Evolutionary conservation across 1,140 invertebrate genomes (phyloP).

Genomic region (Gryon sp.): DNA sequence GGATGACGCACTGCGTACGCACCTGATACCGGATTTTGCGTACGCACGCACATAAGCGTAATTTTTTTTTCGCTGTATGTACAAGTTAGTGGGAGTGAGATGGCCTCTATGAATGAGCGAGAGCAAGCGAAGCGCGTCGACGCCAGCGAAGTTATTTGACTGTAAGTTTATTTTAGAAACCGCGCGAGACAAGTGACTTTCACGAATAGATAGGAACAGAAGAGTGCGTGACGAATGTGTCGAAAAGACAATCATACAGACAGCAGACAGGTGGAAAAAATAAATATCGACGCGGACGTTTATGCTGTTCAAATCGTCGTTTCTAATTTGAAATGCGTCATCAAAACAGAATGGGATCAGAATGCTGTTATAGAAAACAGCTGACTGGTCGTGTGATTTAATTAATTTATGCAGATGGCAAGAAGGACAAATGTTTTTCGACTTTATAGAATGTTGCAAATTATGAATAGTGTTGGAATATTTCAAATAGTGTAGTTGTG

Average conservation of each 20-base stretch:
- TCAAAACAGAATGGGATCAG: background rate
- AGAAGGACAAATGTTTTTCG: no score
- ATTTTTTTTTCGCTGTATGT: no score
- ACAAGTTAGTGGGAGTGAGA: background rate
- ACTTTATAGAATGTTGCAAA: no score
- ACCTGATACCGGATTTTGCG: constrained; percentile 75
- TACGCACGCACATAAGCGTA: constrained; percentile 62
- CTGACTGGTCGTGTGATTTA: no score
- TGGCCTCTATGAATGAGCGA: background rate
- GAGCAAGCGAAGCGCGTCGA: constrained; percentile 30
- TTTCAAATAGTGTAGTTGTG: no score
- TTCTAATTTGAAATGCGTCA: constrained; percentile 13
- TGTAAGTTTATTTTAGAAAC: constrained; percentile 74
- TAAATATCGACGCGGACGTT: constrained; percentile 28
- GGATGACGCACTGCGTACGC: constrained; percentile 77
- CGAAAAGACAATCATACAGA: constrained; percentile 46
- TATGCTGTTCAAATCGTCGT: background rate
- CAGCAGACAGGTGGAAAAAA: constrained; percentile 39
- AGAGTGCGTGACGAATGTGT: constrained; percentile 13
- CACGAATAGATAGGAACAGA: constrained; percentile 45
- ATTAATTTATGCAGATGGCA: no score
- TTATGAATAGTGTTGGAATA: no score
- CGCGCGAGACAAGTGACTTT: constrained; percentile 56
- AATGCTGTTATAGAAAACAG: background rate
- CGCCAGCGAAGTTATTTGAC: constrained; percentile 66